A percentile compares a stretch with the other conserved stretches of the same genome.
phyloP scores from a whole-genome alignment of 2,113 vertebrate species.

The Aegotheles bennettii region DNA sequence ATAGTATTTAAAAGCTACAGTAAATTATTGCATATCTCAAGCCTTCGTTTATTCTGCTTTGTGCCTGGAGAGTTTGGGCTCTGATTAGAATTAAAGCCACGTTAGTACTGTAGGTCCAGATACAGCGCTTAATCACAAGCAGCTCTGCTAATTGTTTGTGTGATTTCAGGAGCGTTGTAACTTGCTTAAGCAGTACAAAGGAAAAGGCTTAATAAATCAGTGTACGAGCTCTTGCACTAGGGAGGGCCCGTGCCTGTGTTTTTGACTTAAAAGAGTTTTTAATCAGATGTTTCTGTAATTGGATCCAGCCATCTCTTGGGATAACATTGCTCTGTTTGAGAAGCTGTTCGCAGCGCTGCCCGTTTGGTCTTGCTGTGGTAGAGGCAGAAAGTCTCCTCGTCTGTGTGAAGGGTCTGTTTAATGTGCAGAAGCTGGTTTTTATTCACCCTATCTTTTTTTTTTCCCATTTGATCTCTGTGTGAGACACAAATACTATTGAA shows the following conservation, averaged over 20 bases:
- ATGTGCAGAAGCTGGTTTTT: conserved; percentile 32
- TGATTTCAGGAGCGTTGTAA: conserved; percentile 21
- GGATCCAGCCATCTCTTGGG: conserved; percentile 5
- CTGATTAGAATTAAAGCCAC: not conserved
- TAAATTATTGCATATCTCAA: not conserved
- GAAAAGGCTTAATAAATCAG: conserved; percentile 2
- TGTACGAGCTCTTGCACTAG: not conserved
- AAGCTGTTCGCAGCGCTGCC: not conserved
- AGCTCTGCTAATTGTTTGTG: not conserved
- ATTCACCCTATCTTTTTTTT: not conserved
- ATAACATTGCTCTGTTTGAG: not conserved
- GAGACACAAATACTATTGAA: not conserved
- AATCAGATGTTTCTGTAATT: conserved; percentile 31
- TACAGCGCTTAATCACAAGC: not conserved
- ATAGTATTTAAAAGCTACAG: not conserved
- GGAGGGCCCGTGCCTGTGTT: not conserved
- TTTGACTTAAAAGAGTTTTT: conserved; percentile 37
- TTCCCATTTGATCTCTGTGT: conserved; percentile 12
- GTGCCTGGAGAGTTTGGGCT: not conserved
- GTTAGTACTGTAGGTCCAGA: not conserved
- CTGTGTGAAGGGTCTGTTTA: not conserved
- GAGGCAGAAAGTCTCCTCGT: not conserved
- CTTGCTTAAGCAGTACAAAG: conserved; percentile 20
- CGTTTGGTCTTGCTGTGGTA: not conserved
- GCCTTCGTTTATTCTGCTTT: not conserved